These are phyloP conservation scores for Melanostigma gelatinosum DNA, from an alignment of 2,113 vertebrate genomes.

Conservation along the genomic window DNA sequence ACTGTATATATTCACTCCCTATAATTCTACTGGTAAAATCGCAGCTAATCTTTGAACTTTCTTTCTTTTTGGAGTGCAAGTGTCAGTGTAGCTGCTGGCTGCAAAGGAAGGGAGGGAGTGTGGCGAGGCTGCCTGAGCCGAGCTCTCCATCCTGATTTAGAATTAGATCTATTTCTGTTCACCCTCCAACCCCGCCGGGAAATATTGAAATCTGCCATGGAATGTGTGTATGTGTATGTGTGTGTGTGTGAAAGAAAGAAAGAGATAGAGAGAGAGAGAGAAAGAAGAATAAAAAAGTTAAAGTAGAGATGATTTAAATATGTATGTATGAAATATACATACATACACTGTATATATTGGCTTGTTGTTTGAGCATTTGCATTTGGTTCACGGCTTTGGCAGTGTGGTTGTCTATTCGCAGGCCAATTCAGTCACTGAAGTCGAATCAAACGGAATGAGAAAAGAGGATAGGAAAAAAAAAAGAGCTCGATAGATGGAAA, in stretches of 20 bases:
- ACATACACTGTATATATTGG: not conserved
- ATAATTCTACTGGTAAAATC: slow-evolving; percentile 21
- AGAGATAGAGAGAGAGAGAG: not conserved
- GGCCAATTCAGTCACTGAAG: slow-evolving; percentile 31
- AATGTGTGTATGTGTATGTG: slow-evolving; percentile 34
- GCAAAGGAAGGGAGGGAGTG: slow-evolving; percentile 29
- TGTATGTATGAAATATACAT: not conserved
- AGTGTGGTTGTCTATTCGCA: not conserved
- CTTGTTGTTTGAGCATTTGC: slow-evolving; percentile 31
- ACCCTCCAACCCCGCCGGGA: slow-evolving; percentile 72
- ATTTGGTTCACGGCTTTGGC: slow-evolving; percentile 24
- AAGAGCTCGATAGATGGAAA: not conserved
- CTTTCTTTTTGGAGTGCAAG: slow-evolving; percentile 18
- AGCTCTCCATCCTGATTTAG: slow-evolving; percentile 80
- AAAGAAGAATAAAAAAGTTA: not conserved
- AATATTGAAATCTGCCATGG: slow-evolving; percentile 78
- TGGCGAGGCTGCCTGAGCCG: slow-evolving; percentile 42
- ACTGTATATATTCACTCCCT: slow-evolving; percentile 4
- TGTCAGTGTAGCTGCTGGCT: slow-evolving; percentile 52
- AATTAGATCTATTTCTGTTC: slow-evolving; percentile 82
- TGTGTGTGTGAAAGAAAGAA: not conserved
- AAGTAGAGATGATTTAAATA: slow-evolving; percentile 5
- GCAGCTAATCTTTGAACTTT: slow-evolving; percentile 52
- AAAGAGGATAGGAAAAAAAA: slow-evolving; percentile 14
- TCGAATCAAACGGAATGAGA: slow-evolving; percentile 22